Evolutionary conservation across 2,888 invertebrate genomes (phyloP).

Genomic region (Tipula vernalis): DNA sequence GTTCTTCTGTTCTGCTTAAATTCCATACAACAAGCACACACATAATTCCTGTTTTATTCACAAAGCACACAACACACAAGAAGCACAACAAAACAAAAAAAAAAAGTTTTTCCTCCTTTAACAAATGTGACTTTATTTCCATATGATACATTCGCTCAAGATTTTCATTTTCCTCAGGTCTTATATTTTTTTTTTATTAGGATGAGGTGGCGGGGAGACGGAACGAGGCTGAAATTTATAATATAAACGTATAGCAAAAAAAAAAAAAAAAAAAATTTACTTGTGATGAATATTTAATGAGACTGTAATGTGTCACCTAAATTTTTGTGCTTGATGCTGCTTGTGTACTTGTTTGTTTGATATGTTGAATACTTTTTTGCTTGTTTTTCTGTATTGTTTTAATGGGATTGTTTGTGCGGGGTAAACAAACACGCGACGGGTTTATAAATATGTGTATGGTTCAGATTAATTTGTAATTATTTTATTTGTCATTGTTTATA

Average conservation of each 20-base stretch:
- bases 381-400: background rate
- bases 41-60: background rate
- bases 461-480: constrained; percentile 4
- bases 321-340: background rate
- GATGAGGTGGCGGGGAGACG: background rate
- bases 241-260: background rate
- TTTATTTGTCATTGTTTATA: background rate
- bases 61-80: background rate
- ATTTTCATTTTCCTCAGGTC: background rate
- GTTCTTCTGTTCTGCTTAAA: background rate
- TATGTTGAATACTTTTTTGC: background rate
- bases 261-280: too few relatives aligned
- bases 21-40: background rate
- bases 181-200: background rate
- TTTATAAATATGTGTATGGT: background rate
- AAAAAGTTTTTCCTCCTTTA: background rate
- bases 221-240: background rate
- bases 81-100: too few relatives aligned
- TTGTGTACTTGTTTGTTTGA: background rate
- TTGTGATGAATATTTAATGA: constrained; percentile 4
- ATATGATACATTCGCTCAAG: background rate
- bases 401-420: background rate
- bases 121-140: background rate
- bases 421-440: background rate
- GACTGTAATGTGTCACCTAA: background rate